Conservation (phyloP, 1,140 invertebrate genomes). For the Holotrichia oblita region DNA sequence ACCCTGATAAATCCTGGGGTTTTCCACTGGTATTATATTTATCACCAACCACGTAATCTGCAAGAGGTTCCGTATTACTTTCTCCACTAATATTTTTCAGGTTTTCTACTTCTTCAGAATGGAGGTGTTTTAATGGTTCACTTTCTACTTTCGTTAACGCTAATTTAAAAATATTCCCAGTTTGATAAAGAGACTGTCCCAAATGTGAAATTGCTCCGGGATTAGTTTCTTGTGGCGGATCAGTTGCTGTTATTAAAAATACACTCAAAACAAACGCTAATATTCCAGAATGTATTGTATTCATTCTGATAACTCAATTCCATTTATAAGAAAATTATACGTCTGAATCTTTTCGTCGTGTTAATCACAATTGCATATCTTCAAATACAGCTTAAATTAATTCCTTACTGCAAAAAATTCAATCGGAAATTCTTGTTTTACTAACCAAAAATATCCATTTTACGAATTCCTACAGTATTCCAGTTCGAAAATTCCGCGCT, state of each 20-base stretch:
- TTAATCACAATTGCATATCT: slow-evolving; percentile 2
- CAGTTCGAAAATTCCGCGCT: background rate
- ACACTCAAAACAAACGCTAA: slow-evolving; percentile 59
- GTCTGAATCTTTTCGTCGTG: background rate
- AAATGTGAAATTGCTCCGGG: slow-evolving; percentile 46
- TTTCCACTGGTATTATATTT: background rate
- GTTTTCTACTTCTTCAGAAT: slow-evolving; percentile 41
- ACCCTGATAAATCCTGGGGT: background rate
- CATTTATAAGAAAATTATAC: slow-evolving; percentile 51
- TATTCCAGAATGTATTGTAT: slow-evolving; percentile 58
- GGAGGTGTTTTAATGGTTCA: background rate
- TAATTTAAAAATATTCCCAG: background rate
- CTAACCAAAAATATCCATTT: background rate
- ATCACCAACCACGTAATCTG: background rate
- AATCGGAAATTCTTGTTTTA: slow-evolving; percentile 13
- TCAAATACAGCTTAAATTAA: background rate
- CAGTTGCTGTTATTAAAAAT: slow-evolving; percentile 59
- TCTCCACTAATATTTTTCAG: slow-evolving; percentile 40
- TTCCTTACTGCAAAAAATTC: background rate
- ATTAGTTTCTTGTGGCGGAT: slow-evolving; percentile 55
- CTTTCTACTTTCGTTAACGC: slow-evolving; percentile 15
- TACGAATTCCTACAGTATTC: background rate
- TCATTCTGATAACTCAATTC: slow-evolving; percentile 57
- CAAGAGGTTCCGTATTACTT: background rate
- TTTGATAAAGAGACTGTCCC: background rate